Percentiles rank a stretch among this genome's conserved stretches.
These are phyloP conservation scores for Dryococelus australis DNA, from an alignment of 2,888 invertebrate genomes.

Conservation along the genomic window DNA sequence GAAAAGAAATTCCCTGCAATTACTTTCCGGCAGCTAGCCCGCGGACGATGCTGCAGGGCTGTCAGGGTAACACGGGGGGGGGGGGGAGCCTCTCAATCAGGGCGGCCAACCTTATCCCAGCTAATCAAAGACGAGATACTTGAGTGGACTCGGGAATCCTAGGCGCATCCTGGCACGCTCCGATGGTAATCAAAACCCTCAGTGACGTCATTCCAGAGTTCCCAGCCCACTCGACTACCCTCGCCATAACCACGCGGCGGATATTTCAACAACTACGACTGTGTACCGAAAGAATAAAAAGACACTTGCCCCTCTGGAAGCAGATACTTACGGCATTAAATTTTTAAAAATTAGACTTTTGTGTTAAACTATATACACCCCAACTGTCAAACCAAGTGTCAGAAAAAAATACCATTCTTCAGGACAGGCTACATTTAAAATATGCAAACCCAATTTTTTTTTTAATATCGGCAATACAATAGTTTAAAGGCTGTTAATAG, in stretches of 20 bases:
- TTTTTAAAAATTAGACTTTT: no score
- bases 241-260: background rate
- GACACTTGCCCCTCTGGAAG: no score
- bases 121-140: conserved; percentile 16
- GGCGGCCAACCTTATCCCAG: conserved; percentile 16
- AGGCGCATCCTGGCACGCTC: conserved; percentile 16
- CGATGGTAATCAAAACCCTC: background rate
- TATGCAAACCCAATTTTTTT: no score
- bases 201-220: background rate
- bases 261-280: background rate
- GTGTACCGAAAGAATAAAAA: background rate
- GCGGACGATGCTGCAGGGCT: background rate
- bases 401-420: no score
- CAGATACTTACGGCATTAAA: no score
- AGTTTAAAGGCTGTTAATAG: no score
- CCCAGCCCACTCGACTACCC: background rate
- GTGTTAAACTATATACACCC: no score
- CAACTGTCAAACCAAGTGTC: no score
- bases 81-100: background rate
- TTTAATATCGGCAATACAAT: no score
- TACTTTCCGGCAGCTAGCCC: conserved; percentile 10
- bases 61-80: no score
- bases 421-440: no score
- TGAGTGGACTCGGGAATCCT: conserved; percentile 3
- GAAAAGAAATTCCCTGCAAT: background rate